Base-by-base conservation (phyloP, 2,888 invertebrate genomes). In the Cephus sareptanus region DNA sequence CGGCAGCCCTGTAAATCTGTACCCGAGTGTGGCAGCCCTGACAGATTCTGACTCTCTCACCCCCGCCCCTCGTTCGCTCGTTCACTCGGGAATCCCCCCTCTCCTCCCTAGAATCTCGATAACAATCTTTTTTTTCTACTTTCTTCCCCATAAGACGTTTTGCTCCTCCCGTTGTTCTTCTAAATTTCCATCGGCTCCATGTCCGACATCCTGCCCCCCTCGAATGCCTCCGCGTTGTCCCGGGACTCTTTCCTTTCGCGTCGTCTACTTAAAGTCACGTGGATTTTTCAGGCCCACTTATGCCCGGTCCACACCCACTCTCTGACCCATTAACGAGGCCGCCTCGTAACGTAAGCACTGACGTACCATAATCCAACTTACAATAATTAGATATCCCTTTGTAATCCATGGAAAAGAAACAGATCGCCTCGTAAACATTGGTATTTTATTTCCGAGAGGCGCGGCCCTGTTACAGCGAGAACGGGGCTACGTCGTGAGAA, bases 1-100 rank as follows among this genome's bases (percentile, higher is more conserved):
- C 88, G 86, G 82, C 88, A 87, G 87, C 87, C 89, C 88, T 89
- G 90, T 90, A 91, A 91, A 91, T 91, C 90, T 87, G 89, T 86
- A 86, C 87, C 82, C 87, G 85, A 89, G 89, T 87, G 88, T 87
- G 88, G 87, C 89, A 87, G 85, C 79, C 83, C 87, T 89, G 89
- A 88, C 89, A 88, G 87, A 89, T 89, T 87, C 86, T 83, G 83
- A 80, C 84, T 79, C 84, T 85, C 78, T 81, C 82, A 81, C 79
- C 81, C 35, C 35, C 3, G 12, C 78, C 74, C 78, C 68, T 56
- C 34, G 12, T 71, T 9, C 71, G 12, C 30, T 33, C 31, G 4
- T 12, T 71, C 31, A 13, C 56, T 56, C 23, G 23, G 15, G 9
- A 78, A 77, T 81, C 80, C 79, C 73, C 77, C 77, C 73, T 9